Base-by-base conservation (phyloP, 2,888 invertebrate species). In the Trissolcus brochymenae region DNA sequence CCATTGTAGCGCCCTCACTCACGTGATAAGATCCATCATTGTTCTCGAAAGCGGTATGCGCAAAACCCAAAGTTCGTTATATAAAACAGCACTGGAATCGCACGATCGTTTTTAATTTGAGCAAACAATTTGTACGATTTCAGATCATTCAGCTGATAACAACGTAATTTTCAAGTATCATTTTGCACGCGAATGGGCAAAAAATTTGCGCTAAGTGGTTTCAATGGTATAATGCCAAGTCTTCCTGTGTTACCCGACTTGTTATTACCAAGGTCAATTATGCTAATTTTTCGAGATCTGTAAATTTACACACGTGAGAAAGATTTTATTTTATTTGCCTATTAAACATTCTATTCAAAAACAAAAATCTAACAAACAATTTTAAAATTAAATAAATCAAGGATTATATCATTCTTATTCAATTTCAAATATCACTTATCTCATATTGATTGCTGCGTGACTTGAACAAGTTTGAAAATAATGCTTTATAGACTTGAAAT, bases 21-120 rank as follows among this genome's bases (percentile, higher is more conserved):
- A 46, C 56, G 50, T 68, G 75, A 78, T 75, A 80, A 78, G 74
- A 77, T 78, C 76, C 76, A 78, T 76, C 78, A 80, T 80, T 78
- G 78, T 80, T 78, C 78, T 76, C 72, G 49, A 55, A 57, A 74
- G 66, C 70, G 57, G 51, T 64, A 9, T 16, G 60, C 66, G 55
- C 73, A 61, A 53, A 78, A 72, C 67, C 61, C 62, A 55, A 54
- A 71, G 71, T 67, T 62, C 70, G 55, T 57, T 46, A 62, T 35
- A 11, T 35, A 2, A 35, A 75, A 67, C 74, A 75, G 61, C 72
- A 68, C 68, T 72, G 54, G 72, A 75, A 78, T 78, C 78, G 60
- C 74, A 67, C 71, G 61, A 49, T 59, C 59, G 78, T 75, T 78
- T 78, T 75, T 75, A 78, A 75, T 78, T 78, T 73, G 78, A 65